A percentile compares a stretch with the other conserved stretches of the same genome.
Evolutionary conservation across 2,888 invertebrate species (phyloP).

Genomic region (Apomyelois bistriatella): DNA sequence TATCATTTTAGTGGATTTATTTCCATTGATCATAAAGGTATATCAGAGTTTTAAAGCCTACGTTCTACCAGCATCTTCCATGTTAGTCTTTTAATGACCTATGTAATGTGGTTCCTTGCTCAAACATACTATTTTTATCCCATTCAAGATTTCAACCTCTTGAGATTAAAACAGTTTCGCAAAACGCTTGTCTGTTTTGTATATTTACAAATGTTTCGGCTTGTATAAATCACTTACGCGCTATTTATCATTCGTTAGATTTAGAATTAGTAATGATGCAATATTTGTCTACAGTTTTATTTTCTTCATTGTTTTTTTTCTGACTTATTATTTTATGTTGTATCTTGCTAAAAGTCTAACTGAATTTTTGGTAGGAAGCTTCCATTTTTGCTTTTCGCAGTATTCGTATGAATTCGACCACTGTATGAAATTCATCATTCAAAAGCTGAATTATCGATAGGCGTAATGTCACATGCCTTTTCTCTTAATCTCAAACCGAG

Average conservation of each 20-base stretch:
- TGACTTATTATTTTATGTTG: no score
- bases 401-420: no score
- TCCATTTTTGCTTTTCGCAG: no score
- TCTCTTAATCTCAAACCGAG: constrained; percentile 8
- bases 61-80: background rate
- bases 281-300: background rate
- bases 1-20: no score
- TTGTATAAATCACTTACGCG: constrained; percentile 16
- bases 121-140: constrained; percentile 33
- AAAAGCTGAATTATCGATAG: background rate
- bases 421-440: background rate
- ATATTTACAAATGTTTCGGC: constrained; percentile 24
- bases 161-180: constrained; percentile 25
- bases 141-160: constrained; percentile 34
- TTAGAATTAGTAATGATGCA: constrained; percentile 9
- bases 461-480: background rate
- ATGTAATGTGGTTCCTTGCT: constrained; percentile 18
- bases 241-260: background rate
- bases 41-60: background rate
- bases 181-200: constrained; percentile 21
- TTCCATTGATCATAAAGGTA: background rate
- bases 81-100: background rate
- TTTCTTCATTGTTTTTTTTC: background rate
- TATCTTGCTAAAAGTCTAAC: no score
- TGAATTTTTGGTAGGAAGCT: no score